These are phyloP conservation scores for Hoplias malabaricus DNA, from an alignment of 2,113 vertebrate species.

Conservation along the genomic window DNA sequence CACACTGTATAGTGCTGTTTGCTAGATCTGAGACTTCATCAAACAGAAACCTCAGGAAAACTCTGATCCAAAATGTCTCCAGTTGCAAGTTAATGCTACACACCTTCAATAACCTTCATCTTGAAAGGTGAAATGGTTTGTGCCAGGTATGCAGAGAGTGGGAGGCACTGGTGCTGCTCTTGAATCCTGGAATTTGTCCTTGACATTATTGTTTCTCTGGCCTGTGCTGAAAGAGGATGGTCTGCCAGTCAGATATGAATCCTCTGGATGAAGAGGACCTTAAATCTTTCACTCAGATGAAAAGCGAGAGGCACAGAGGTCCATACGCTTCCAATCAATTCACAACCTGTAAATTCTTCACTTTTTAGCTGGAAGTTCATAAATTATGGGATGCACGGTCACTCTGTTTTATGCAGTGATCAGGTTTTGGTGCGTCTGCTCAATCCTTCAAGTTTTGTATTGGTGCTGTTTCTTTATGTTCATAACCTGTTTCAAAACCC, in stretches of 20 bases:
- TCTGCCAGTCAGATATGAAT: slow-evolving; percentile 1
- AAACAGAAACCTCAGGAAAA: background rate
- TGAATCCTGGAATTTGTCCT: slow-evolving; percentile 24
- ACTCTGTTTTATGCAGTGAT: background rate
- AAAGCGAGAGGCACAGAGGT: background rate
- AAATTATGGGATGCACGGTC: background rate
- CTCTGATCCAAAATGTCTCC: background rate
- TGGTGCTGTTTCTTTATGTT: background rate
- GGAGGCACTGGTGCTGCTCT: background rate
- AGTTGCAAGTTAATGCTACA: background rate
- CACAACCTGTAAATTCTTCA: background rate
- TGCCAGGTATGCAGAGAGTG: background rate
- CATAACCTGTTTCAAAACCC: background rate
- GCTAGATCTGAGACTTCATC: background rate
- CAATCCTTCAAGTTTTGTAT: background rate
- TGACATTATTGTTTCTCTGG: slow-evolving; percentile 5
- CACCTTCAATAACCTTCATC: background rate
- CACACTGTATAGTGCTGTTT: background rate
- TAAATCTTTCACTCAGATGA: background rate
- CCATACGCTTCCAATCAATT: background rate
- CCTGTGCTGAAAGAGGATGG: background rate
- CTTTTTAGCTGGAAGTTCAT: background rate
- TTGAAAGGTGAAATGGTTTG: background rate
- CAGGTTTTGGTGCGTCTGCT: background rate
- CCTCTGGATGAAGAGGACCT: background rate